Evolutionary conservation across 2,888 invertebrate species (phyloP), one percentile per base, ranked within the genome.

Genomic region (Psylliodes chrysocephalus): DNA sequence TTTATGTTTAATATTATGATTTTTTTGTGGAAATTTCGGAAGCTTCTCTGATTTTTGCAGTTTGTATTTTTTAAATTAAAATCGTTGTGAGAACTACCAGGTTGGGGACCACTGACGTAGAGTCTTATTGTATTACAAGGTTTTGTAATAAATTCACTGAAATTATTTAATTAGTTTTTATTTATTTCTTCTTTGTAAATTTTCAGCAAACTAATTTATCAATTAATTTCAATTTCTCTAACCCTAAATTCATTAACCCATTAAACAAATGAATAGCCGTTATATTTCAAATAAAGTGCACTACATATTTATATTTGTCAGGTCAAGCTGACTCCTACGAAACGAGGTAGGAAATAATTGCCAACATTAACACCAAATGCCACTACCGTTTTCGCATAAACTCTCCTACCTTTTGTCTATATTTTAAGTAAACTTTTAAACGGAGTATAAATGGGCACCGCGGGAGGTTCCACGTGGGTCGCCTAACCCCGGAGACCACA

Each of bases 401-500:
- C 47, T 57, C 33, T 47, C 47, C 57, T 33, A 47, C 57, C 49
- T 47, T 49, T 59, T 59, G 49, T 59, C 57, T 40, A 49, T 59
- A 49, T 59, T 59, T 60, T 60, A 55, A 66, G 56, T 60, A 66
- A 52, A 63, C 66, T 66, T 62, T 59, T 60, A 55, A 66, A 66
- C 52, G 47, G 63, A 46, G 60, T 53, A 63, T 63, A 63, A 56
- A 64, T 63, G 62, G 53, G 22, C 66, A 49, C 75, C 60, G 68
- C 76, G 73, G 74, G 76, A 75, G 75, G 73, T 73, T 69, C 66
- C 73, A 72, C 73, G 74, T 75, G 74, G 76, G 76, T 71, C 60
- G 76, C 74, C 73, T 75, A 73, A 74, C 78, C 77, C 77, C 71
- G 76, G 71, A 73, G 72, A 74, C 77, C 77, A 73, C 78, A 76